phyloP scores from a whole-genome alignment of 2,797 vertebrate species.

The Sebastes goodei region DNA sequence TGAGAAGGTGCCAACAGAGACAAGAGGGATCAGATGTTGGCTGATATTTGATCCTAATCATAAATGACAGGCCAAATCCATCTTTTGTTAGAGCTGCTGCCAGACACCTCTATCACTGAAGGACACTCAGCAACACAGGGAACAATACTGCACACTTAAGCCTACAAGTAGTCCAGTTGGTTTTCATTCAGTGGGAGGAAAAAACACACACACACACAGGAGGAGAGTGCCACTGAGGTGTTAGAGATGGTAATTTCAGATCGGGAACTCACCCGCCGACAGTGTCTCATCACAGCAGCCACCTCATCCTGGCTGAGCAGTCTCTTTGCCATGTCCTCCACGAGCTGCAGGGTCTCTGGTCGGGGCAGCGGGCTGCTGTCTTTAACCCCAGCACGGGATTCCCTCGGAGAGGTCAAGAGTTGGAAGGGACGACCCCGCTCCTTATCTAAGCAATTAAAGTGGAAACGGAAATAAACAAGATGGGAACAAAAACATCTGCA shows the following conservation, averaged over 20 bases:
- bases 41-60: constrained; percentile 59
- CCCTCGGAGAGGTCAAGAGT: constrained; percentile 75
- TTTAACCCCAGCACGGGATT: constrained; percentile 75
- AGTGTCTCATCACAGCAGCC: constrained; percentile 92
- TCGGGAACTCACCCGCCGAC: constrained; percentile 84
- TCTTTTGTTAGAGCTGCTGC: constrained; percentile 47
- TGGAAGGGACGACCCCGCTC: constrained; percentile 73
- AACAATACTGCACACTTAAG: constrained; percentile 24
- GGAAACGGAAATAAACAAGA: background rate
- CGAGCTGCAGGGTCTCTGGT: constrained; percentile 82
- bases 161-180: background rate
- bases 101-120: constrained; percentile 30
- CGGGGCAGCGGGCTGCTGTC: constrained; percentile 71
- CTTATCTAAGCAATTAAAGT: constrained; percentile 66
- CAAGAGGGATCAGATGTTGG: constrained; percentile 34
- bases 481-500: background rate
- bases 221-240: background rate
- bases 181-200: constrained; percentile 18
- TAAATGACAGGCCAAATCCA: constrained; percentile 56
- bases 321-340: constrained; percentile 88
- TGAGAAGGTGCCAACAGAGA: constrained; percentile 19
- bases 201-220: background rate
- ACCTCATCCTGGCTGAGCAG: constrained; percentile 92
- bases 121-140: constrained; percentile 25
- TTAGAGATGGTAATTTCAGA: constrained; percentile 5